These are phyloP conservation scores for Holocentrus rufus DNA, from an alignment of 2,797 vertebrate species.

Conservation along the genomic window DNA sequence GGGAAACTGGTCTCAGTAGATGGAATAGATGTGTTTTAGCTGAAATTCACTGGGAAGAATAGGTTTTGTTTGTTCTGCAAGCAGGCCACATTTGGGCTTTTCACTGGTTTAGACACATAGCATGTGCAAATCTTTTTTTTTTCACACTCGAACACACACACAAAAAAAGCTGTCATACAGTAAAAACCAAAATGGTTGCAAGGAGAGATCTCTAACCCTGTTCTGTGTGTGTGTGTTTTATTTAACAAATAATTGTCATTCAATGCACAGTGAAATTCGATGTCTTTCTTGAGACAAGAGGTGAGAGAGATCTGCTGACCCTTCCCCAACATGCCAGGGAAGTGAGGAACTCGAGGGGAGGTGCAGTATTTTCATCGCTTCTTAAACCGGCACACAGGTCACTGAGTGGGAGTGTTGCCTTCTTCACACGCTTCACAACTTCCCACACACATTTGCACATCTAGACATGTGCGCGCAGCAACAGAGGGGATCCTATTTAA, in stretches of 20 bases:
- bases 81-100: no score
- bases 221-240: neutral
- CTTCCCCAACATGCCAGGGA: neutral
- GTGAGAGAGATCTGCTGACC: neutral
- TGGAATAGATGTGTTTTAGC: no score
- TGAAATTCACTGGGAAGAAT: no score
- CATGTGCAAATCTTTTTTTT: no score
- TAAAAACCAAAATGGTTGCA: no score
- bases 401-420: constrained; percentile 3
- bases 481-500: constrained; percentile 8
- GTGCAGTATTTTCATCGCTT: constrained; percentile 29
- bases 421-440: neutral
- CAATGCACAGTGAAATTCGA: neutral
- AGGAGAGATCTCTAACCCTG: no score
- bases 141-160: no score
- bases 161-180: no score
- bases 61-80: no score
- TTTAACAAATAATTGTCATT: neutral
- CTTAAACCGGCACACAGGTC: constrained; percentile 21
- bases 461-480: neutral
- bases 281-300: neutral
- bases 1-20: neutral
- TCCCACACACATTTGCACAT: neutral
- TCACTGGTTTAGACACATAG: no score
- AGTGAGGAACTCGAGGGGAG: constrained; percentile 14